A percentile compares a stretch with the other conserved stretches of the same genome.
Evolutionary conservation across 1,140 invertebrate species (phyloP).

Genomic region (Tetramorium simillimum): DNA sequence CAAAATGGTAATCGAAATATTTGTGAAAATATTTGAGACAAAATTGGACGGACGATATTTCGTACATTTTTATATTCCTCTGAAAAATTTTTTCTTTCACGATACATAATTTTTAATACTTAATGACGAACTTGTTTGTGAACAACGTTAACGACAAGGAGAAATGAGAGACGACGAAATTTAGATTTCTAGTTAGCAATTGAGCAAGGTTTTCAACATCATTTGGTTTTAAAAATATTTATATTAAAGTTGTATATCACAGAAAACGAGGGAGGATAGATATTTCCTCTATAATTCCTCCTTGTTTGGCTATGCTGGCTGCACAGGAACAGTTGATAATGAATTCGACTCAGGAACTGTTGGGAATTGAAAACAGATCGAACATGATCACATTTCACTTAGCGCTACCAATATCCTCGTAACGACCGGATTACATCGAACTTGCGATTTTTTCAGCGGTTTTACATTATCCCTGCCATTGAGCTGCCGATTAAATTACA

Average conservation of each 20-base stretch:
- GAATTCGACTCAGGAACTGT: constrained; percentile 13
- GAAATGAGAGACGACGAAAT: neutral
- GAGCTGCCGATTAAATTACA: neutral
- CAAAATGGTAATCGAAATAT: constrained; percentile 13
- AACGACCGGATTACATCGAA: constrained; percentile 36
- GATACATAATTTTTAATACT: neutral
- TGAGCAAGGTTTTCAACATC: too few species aligned
- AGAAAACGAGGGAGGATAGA: neutral
- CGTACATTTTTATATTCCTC: neutral
- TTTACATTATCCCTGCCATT: neutral
- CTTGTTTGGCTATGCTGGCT: neutral
- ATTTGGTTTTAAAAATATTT: neutral
- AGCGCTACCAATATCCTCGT: constrained; percentile 39
- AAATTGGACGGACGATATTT: neutral
- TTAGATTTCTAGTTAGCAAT: neutral
- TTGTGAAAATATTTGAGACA: constrained; percentile 20
- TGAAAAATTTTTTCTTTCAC: neutral
- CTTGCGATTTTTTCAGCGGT: constrained; percentile 1
- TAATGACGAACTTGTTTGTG: neutral
- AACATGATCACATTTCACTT: constrained; percentile 58
- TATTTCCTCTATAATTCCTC: neutral
- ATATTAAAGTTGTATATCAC: neutral
- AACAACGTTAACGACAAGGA: neutral
- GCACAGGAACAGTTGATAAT: constrained; percentile 40
- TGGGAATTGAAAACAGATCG: constrained; percentile 60